These are phyloP conservation scores for Rhabditophanes sp. DNA, from an alignment of 2,888 invertebrate species.

Conservation along the genomic window DNA sequence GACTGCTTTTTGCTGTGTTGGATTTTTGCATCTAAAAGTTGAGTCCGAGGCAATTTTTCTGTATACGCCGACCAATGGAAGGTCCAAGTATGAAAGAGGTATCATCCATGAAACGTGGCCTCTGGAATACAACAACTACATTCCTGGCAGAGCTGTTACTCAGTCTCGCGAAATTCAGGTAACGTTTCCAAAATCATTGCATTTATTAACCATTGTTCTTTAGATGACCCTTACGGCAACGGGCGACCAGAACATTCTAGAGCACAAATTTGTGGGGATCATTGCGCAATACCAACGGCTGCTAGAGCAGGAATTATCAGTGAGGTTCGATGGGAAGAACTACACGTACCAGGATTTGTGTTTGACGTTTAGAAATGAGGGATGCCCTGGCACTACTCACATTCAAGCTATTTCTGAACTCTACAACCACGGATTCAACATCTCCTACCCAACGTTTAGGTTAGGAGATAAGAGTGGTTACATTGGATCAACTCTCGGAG, in stretches of 20 bases:
- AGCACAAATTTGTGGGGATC: slow-evolving; percentile 49
- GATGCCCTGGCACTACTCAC: slow-evolving; percentile 23
- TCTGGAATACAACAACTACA: slow-evolving; percentile 35
- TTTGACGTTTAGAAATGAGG: slow-evolving; percentile 15
- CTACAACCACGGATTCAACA: slow-evolving; percentile 21
- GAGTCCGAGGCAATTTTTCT: slow-evolving; percentile 39
- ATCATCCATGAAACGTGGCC: slow-evolving; percentile 43
- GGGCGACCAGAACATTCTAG: slow-evolving; percentile 63
- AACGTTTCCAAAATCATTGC: neutral
- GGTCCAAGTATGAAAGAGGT: slow-evolving; percentile 32
- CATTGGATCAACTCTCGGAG: slow-evolving; percentile 23
- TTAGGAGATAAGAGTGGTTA: slow-evolving; percentile 23
- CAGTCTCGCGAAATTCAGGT: slow-evolving; percentile 42
- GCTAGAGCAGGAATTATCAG: slow-evolving; percentile 25
- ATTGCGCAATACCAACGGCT: slow-evolving; percentile 33
- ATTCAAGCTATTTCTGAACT: slow-evolving; percentile 19
- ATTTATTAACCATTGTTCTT: neutral
- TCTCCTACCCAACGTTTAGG: slow-evolving; percentile 27
- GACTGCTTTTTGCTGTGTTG: slow-evolving; percentile 26
- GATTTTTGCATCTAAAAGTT: slow-evolving; percentile 32
- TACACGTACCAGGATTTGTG: slow-evolving; percentile 30
- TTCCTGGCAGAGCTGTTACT: slow-evolving; percentile 43
- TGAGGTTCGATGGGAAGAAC: slow-evolving; percentile 19
- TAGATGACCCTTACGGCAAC: slow-evolving; percentile 62
- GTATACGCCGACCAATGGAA: slow-evolving; percentile 36